Evolutionary conservation across 2,888 invertebrate species (phyloP).

Genomic region (Clivina fossor): DNA sequence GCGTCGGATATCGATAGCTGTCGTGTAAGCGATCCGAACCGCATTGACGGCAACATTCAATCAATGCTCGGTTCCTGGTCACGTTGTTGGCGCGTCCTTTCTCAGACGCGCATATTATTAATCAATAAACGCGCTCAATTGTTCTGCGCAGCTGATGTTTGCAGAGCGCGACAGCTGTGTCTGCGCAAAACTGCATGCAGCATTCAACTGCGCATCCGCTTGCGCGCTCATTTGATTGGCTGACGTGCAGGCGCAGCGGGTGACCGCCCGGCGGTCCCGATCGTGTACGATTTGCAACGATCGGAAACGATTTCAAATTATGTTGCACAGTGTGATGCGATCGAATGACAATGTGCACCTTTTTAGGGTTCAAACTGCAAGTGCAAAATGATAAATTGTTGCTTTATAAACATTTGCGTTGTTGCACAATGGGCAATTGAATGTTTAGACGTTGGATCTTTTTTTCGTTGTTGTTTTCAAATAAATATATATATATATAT

Average conservation of each 20-base stretch:
- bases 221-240: neutral
- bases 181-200: too few species aligned
- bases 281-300: neutral
- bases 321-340: neutral
- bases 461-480: neutral
- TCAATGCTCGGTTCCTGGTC: slow-evolving; percentile 15
- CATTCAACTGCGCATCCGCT: neutral
- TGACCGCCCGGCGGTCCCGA: neutral
- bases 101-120: slow-evolving; percentile 18
- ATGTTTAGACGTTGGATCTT: too few species aligned
- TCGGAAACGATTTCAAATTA: neutral
- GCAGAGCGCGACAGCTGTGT: too few species aligned
- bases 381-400: neutral
- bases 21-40: slow-evolving; percentile 19
- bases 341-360: neutral
- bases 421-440: too few species aligned
- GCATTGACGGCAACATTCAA: slow-evolving; percentile 29
- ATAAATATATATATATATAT: neutral
- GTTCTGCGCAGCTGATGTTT: slow-evolving; percentile 22
- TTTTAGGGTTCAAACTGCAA: neutral
- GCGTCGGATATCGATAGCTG: slow-evolving; percentile 23
- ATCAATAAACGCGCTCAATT: slow-evolving; percentile 26
- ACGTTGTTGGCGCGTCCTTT: slow-evolving; percentile 10
- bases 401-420: too few species aligned
- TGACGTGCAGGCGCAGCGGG: neutral